A percentile compares a stretch with the other conserved stretches of the same genome.
Evolutionary conservation across 2,888 invertebrate species (phyloP).

Genomic region (Troilus luridus): DNA sequence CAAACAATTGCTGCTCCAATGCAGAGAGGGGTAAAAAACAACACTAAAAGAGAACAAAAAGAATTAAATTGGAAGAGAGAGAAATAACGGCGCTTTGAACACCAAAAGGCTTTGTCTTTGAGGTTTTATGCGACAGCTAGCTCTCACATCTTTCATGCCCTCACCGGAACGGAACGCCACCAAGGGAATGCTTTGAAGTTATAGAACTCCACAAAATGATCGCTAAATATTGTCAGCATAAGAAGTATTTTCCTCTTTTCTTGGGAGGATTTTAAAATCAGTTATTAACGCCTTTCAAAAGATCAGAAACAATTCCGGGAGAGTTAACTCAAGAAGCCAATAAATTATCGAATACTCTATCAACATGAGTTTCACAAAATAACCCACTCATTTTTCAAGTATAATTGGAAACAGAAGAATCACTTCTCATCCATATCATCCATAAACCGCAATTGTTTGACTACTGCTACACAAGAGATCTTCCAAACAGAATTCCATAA

Average conservation of each 20-base stretch:
- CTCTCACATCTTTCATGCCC: not conserved
- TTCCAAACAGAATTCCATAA: too few species aligned
- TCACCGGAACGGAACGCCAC: not conserved
- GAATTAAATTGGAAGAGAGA: slow-evolving; percentile 6
- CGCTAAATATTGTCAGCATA: not conserved
- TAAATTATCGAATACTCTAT: not conserved
- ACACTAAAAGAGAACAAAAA: not conserved
- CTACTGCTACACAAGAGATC: too few species aligned
- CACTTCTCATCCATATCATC: too few species aligned
- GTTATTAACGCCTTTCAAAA: not conserved
- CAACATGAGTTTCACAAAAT: too few species aligned
- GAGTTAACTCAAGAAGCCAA: not conserved
- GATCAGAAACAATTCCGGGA: not conserved
- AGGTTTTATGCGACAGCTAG: slow-evolving; percentile 7
- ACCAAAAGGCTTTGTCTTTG: not conserved
- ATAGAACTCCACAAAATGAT: not conserved
- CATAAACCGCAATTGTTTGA: too few species aligned
- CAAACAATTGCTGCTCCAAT: not conserved
- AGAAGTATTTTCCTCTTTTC: not conserved
- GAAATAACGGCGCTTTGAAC: not conserved
- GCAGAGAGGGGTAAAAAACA: not conserved
- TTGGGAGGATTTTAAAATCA: not conserved
- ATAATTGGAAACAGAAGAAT: too few species aligned
- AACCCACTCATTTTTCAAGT: too few species aligned
- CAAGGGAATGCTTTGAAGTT: slow-evolving; percentile 25